A percentile compares a stretch with the other conserved stretches of the same genome.
Evolutionary conservation across 1,140 invertebrate genomes (phyloP).

Genomic region (Heliothis virescens): DNA sequence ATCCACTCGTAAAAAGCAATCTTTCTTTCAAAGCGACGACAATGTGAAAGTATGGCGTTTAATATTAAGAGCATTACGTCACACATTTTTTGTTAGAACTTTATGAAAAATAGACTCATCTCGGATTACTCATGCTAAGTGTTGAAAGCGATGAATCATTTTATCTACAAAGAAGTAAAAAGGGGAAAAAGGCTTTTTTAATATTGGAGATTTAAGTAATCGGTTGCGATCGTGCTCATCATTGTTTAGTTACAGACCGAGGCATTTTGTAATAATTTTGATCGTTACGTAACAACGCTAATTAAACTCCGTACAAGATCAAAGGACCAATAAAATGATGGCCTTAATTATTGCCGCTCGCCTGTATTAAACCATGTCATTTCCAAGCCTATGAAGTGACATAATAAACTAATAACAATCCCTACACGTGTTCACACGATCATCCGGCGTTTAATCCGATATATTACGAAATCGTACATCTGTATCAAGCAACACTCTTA

Average conservation of each 20-base stretch:
- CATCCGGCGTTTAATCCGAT: constrained; percentile 33
- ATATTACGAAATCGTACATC: constrained; percentile 57
- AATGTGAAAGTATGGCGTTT: constrained; percentile 61
- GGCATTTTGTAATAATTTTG: not conserved
- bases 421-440: constrained; percentile 46
- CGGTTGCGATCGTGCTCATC: not conserved
- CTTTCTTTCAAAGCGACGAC: constrained; percentile 62
- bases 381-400: constrained; percentile 17
- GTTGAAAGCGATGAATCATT: constrained; percentile 39
- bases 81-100: constrained; percentile 49
- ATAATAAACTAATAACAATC: constrained; percentile 43
- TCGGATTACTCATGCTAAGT: constrained; percentile 41
- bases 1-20: constrained; percentile 62
- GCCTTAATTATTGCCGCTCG: not conserved
- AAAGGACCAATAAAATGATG: not conserved
- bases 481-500: constrained; percentile 49
- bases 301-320: constrained; percentile 1
- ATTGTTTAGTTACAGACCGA: not conserved
- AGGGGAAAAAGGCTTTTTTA: not conserved
- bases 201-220: not conserved
- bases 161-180: not conserved
- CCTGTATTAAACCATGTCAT: constrained; percentile 15
- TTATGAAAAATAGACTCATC: constrained; percentile 48
- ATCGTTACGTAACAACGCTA: not conserved
- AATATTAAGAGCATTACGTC: constrained; percentile 53